Evolutionary conservation across 2,888 invertebrate genomes (phyloP).

Genomic region (Nephrotoma flavescens): DNA sequence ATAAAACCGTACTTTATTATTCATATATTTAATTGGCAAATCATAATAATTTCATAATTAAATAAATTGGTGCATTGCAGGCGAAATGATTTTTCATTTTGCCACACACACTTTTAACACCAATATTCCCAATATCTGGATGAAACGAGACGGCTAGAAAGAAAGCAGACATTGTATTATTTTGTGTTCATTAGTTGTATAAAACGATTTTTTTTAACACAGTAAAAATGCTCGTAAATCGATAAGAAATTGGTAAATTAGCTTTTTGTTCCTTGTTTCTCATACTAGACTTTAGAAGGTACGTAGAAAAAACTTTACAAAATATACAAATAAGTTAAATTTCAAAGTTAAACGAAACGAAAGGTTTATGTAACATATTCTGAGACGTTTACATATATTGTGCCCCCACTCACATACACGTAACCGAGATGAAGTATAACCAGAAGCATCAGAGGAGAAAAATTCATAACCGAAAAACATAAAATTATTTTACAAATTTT

Average conservation of each 20-base stretch:
- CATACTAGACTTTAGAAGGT: background rate
- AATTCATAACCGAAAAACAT: background rate
- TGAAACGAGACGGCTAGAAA: background rate
- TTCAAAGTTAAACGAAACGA: background rate
- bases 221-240: background rate
- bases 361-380: background rate
- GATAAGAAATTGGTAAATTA: background rate
- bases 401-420: background rate
- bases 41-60: background rate
- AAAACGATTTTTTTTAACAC: background rate
- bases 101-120: background rate
- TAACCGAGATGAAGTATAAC: background rate
- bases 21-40: background rate
- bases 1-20: background rate
- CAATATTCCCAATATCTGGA: background rate
- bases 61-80: background rate
- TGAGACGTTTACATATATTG: background rate
- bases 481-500: background rate
- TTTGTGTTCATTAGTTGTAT: background rate
- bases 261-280: background rate
- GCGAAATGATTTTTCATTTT: background rate
- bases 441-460: background rate
- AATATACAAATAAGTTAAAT: background rate
- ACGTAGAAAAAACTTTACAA: background rate
- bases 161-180: background rate